Base-by-base conservation (phyloP, 2,888 invertebrate genomes). In the Papilio gigon region DNA sequence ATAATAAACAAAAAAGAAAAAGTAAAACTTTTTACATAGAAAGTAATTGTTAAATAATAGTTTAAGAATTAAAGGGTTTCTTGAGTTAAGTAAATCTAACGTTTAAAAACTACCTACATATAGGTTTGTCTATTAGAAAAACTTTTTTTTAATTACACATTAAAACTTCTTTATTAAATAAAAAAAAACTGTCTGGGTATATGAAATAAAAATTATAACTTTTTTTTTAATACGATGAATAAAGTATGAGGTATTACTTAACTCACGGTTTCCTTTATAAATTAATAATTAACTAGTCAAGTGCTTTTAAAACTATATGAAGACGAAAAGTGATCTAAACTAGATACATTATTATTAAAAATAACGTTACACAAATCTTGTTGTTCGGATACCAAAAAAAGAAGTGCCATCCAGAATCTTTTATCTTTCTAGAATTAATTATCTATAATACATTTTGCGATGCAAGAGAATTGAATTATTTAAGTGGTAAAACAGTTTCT, bases 391-490 rank as follows among this genome's bases (percentile, higher is more conserved):
- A 70, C 61, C 42, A 69, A 69, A 65, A 69, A 65, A 71, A 58
- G 80, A 88, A 82, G 86, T 89, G 89, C 89, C 89, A 90, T 89
- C 90, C 87, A 87, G 81, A 75, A 83, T 86, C 83, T 77, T 80
- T 86, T 86, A 85, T 80, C 84, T 84, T 76, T 82, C 77, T 90
- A 89, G 86, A 81, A 79, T 84, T 83, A 83, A 84, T 85, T 81
- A 81, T 80, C 25, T 50, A 50, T 50, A n/a, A 65, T 64, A 88
- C 84, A 85, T 83, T 87, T 88, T 91, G 91, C 91, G 90, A 91
- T 92, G 91, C 91, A 90, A 90, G 91, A 89, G 91, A 92, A 91
- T 92, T 92, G 91, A 92, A 87, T 84, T 86, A 87, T 88, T 85
- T 87, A 87, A 84, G 86, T 83, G 80, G 83, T 83, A 83, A 81